Percentiles rank a stretch among this genome's conserved stretches.
Evolutionary conservation across 2,888 invertebrate species (phyloP).

Genomic region (Tenthredo scrophulariae): DNA sequence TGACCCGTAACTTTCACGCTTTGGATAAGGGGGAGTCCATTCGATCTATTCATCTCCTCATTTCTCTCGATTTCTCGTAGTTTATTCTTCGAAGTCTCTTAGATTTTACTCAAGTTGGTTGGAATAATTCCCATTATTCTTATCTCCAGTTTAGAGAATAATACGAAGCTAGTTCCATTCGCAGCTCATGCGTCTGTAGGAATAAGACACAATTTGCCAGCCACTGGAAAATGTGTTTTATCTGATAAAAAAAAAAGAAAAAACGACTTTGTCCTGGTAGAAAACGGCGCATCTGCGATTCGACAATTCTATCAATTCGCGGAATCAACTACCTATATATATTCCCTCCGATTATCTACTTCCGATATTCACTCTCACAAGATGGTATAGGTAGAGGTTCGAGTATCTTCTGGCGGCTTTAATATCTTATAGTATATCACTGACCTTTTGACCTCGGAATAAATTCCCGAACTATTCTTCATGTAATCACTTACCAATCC

Average conservation of each 20-base stretch:
- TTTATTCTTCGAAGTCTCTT: not conserved
- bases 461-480: not conserved
- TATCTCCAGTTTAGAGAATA: not conserved
- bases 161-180: not conserved
- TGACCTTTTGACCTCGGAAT: conserved; percentile 16
- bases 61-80: conserved; percentile 8
- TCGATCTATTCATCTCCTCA: conserved; percentile 26
- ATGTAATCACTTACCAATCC: not conserved
- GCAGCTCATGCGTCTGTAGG: not conserved
- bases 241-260: not conserved
- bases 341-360: conserved; percentile 10
- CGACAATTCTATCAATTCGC: not conserved
- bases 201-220: conserved; percentile 13
- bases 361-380: conserved; percentile 1
- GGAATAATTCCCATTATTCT: not conserved
- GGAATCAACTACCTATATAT: not conserved
- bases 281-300: not conserved
- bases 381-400: not conserved
- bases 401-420: not conserved
- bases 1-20: conserved; percentile 33
- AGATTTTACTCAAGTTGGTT: not conserved
- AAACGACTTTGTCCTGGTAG: not conserved
- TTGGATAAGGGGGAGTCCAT: conserved; percentile 12
- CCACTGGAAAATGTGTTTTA: not conserved
- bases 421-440: not conserved